Evolutionary conservation across 2,888 invertebrate species (phyloP), one percentile per base, ranked within the genome.

Genomic region (Oligia latruncula): DNA sequence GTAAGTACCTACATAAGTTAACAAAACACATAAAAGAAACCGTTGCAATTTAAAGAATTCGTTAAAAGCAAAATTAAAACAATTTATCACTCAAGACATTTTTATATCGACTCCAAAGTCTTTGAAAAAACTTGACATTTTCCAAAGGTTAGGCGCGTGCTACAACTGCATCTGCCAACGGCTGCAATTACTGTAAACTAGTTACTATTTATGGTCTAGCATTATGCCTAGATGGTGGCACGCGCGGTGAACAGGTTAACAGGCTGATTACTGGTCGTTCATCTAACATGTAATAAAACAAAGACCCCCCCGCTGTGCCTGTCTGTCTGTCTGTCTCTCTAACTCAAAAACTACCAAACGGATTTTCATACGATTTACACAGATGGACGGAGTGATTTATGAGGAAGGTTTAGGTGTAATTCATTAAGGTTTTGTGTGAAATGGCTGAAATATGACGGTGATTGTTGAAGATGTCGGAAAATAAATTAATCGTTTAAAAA

Each of bases 91-190:
- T 52, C 71, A 65, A 65, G 71, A 83, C 74, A 67, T 77, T 70
- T 87, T 86, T 84, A 86, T 76, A 81, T 68, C 71, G 71, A 70
- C 64, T 74, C 66, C 35, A 40, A 77, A 64, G 64, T 79, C 76
- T 78, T 60, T 81, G 70, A 81, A 83, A 86, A 81, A 81, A 80
- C 81, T 80, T 89, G 90, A 85, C 89, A 89, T 90, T 89, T 88
- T 52, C 52, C 43, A 90, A 90, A 90, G 90, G 90, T 90, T 88
- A 89, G 82, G 80, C 90, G 80, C 86, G 89, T 90, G 90, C 83
- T 80, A 68, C 71, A 29, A 58, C 43, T 80, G 65, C 90, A 90
- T 88, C 90, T 90, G 90, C 90, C 88, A 90, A 90, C 90, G 87
- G 89, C 58, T 84, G 66, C 84, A 82, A 90, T 90, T 87, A 88